Base-by-base conservation (phyloP, 2,888 invertebrate species). In the Tenthredo mesomela region DNA sequence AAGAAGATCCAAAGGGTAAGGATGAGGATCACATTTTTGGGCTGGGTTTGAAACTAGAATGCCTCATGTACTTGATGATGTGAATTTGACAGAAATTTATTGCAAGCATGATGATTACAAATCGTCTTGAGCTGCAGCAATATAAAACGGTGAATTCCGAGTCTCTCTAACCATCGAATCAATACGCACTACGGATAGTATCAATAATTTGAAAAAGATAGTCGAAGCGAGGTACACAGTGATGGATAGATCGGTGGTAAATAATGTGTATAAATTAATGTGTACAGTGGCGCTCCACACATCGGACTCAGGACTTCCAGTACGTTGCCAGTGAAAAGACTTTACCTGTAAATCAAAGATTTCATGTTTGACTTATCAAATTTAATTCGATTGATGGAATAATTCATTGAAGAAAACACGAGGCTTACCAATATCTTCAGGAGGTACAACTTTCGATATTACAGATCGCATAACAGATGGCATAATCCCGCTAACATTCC, bases 261-360 rank as follows among this genome's bases (percentile, higher is more conserved):
- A 84, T 89, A 90, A 40, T 88, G 84, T 0, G 90, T 87, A 85
- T 97, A 97, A 29, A 97, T 91, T 0, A 95, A 91, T 47, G 95
- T 96, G 91, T 96, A 97, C 0, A 96, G 87, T 0, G 96, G 94
- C 0, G 96, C 94, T 0, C 96, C 94, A 3, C 95, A 88, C 80
- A 97, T 93, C 0, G 96, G 96, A 33, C 95, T 94, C 70, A 95
- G 88, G 21, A 96, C 95, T 93, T 97, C 96, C 37, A 96, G 90
- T 4, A 95, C 43, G 96, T 95, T 90, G 96, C 95, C 83, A 97
- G 93, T 0, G 97, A 95, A 90, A 96, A 96, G 33, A 96, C 95
- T 93, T 96, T 96, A 2, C 96, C 96, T 92, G 87, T 18, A 88
- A 88, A 33, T 82, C 75, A 37, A 25, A 84, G 61, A 70, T 73